Percentiles rank a stretch among this genome's conserved stretches.
These are phyloP conservation scores for Notolabrus celidotus DNA, from an alignment of 2,797 vertebrate species.

Conservation along the genomic window DNA sequence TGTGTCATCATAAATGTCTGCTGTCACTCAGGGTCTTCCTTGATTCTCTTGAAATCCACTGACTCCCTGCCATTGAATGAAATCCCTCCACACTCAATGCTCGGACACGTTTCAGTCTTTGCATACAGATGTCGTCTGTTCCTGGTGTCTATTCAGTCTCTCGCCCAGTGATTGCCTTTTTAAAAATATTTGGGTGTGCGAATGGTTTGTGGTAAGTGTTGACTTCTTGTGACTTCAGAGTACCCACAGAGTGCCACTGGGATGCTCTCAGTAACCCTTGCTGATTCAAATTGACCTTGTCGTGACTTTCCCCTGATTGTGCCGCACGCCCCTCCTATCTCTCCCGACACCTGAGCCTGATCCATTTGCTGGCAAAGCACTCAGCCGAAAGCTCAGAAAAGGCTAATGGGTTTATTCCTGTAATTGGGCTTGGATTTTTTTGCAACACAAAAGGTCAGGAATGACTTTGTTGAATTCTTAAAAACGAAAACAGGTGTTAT, in stretches of 20 bases:
- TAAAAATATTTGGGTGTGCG: not conserved
- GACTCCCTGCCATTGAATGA: not conserved
- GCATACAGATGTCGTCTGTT: not conserved
- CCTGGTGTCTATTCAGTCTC: not conserved
- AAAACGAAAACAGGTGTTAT: not conserved
- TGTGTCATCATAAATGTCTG: not conserved
- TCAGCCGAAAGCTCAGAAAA: not conserved
- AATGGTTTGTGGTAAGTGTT: not conserved
- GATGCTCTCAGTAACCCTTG: not conserved
- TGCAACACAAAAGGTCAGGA: not conserved
- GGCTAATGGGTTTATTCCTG: not conserved
- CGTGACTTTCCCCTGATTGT: not conserved
- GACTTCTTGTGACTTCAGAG: not conserved
- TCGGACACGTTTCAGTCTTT: not conserved
- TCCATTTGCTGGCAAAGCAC: not conserved
- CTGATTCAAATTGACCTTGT: conserved; percentile 4
- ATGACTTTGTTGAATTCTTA: not conserved
- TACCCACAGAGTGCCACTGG: not conserved
- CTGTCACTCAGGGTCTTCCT: not conserved
- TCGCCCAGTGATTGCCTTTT: not conserved
- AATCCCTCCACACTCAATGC: not conserved
- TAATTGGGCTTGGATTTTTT: conserved; percentile 8
- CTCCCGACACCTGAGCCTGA: not conserved
- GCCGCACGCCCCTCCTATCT: not conserved
- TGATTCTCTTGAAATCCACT: not conserved